Evolutionary conservation across 2,113 vertebrate species (phyloP).

Genomic region (Aepyceros melampus): DNA sequence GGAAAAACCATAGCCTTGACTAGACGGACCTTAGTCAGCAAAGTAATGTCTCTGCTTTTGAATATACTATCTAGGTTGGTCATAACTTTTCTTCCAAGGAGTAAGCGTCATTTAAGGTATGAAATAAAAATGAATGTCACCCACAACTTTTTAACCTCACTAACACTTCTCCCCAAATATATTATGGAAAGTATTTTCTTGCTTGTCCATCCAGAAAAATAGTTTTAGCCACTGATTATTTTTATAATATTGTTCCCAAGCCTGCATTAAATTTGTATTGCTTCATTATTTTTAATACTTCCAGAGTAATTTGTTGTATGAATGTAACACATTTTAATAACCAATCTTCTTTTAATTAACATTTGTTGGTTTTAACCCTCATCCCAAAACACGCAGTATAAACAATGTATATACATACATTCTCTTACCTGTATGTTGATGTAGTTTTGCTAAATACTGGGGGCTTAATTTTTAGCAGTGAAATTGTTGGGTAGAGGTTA

Average conservation of each 20-base stretch:
- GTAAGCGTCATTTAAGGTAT: too few species aligned
- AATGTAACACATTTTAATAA: background rate
- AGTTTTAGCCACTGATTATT: background rate
- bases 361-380: background rate
- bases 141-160: background rate
- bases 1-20: too few species aligned
- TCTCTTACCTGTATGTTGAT: background rate
- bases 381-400: background rate
- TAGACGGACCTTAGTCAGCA: too few species aligned
- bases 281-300: background rate
- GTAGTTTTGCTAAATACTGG: background rate
- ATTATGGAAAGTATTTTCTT: background rate
- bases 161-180: background rate
- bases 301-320: background rate
- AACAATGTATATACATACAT: background rate
- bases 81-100: too few species aligned
- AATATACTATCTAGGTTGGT: too few species aligned
- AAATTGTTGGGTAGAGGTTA: background rate
- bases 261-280: background rate
- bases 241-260: background rate
- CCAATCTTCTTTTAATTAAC: background rate
- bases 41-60: too few species aligned
- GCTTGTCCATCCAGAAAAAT: background rate
- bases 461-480: background rate
- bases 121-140: background rate